These are phyloP conservation scores for Eupithecia abbreviata DNA, from an alignment of 2,888 invertebrate genomes.

Conservation along the genomic window DNA sequence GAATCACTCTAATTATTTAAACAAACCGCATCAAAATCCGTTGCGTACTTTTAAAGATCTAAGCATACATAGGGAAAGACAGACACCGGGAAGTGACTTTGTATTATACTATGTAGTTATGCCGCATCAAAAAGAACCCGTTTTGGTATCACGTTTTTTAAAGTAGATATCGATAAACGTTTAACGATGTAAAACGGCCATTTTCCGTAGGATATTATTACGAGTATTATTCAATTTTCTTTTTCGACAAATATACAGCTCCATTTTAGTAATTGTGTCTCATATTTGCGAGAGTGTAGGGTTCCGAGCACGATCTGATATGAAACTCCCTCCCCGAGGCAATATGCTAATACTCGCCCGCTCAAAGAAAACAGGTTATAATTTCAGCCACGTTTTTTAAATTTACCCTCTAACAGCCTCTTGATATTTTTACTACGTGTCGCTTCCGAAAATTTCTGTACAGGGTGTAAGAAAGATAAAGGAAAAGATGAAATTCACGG, in stretches of 20 bases:
- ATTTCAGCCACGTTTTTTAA: conserved; percentile 75
- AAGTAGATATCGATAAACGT: background rate
- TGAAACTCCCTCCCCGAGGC: conserved; percentile 47
- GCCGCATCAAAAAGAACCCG: background rate
- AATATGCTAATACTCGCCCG: conserved; percentile 62
- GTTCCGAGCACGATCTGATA: conserved; percentile 36
- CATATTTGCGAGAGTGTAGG: conserved; percentile 33
- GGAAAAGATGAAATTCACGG: conserved; percentile 63
- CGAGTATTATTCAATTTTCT: conserved; percentile 2
- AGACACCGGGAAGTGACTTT: no score
- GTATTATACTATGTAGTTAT: no score
- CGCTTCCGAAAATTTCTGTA: conserved; percentile 64
- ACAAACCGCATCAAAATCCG: no score
- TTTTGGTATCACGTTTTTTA: background rate
- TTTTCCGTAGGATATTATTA: background rate
- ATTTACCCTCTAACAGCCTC: conserved; percentile 76
- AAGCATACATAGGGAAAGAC: no score
- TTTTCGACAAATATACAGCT: conserved; percentile 4
- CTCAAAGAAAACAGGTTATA: conserved; percentile 62
- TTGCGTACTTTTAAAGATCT: no score
- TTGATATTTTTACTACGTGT: conserved; percentile 78
- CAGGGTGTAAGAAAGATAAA: conserved; percentile 63
- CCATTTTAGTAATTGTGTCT: conserved; percentile 22
- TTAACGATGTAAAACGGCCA: background rate
- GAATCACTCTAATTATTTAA: no score